Evolutionary conservation across 1,140 invertebrate genomes (phyloP).

Genomic region (Bathynomus jamesi): DNA sequence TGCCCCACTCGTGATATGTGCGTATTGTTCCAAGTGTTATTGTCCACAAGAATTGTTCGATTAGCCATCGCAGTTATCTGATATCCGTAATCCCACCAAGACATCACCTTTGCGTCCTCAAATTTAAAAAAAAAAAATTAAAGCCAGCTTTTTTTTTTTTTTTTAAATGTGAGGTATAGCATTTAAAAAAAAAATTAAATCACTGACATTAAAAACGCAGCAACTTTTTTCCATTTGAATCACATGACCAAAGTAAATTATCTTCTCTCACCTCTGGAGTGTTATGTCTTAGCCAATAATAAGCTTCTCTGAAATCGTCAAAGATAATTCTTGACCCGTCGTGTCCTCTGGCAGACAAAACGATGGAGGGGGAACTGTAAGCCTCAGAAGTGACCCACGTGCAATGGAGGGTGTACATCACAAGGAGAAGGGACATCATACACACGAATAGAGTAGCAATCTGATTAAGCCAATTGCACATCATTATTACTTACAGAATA

Average conservation of each 20-base stretch:
- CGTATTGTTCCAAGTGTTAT: constrained; percentile 99
- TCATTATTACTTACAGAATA: no score
- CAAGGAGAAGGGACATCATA: constrained; percentile 73
- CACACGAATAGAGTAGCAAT: constrained; percentile 69
- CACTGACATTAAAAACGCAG: no score
- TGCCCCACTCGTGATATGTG: constrained; percentile 95
- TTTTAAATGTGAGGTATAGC: no score
- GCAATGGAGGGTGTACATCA: constrained; percentile 91
- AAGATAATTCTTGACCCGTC: constrained; percentile 93
- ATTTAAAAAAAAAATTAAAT: no score
- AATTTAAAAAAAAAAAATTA: no score
- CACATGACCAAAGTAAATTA: no score
- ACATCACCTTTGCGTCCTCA: constrained; percentile 81
- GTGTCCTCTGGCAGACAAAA: constrained; percentile 85
- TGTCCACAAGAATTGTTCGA: constrained; percentile 95
- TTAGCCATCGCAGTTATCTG: constrained; percentile 99
- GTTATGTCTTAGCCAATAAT: constrained; percentile 96
- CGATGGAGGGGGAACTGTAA: constrained; percentile 94
- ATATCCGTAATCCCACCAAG: constrained; percentile 99
- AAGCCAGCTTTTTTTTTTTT: no score
- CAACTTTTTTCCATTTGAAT: no score
- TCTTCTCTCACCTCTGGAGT: constrained; percentile 59
- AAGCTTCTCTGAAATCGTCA: constrained; percentile 96
- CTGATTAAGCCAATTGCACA: no score
- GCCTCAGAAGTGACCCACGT: constrained; percentile 99